phyloP scores from a whole-genome alignment of 1,140 invertebrate species.

The Dendrolimus kikuchii region DNA sequence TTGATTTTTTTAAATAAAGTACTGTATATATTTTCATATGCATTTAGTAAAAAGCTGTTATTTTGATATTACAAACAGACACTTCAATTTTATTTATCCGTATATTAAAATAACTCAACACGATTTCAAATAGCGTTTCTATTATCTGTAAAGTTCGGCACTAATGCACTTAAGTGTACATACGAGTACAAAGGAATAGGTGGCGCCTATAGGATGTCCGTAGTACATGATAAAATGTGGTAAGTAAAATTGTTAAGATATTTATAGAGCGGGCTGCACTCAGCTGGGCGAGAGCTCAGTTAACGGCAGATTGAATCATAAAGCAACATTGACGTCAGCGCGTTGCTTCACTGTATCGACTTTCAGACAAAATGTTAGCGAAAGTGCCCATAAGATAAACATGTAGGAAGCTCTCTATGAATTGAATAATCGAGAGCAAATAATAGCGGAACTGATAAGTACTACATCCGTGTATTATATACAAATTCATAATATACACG shows the following conservation, averaged over 20 bases:
- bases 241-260: constrained; percentile 50
- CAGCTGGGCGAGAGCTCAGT: constrained; percentile 55
- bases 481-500: no score
- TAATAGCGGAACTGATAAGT: constrained; percentile 1
- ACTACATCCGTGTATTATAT: neutral
- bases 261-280: constrained; percentile 62
- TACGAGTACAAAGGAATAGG: neutral
- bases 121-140: no score
- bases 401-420: constrained; percentile 5
- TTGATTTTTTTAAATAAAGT: no score
- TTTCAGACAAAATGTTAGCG: constrained; percentile 27
- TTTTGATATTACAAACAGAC: no score
- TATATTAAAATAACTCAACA: no score
- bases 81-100: no score
- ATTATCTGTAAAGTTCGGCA: no score
- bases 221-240: constrained; percentile 26
- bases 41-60: no score
- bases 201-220: constrained; percentile 11
- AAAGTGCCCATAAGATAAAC: constrained; percentile 31
- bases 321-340: constrained; percentile 59
- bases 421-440: constrained; percentile 2
- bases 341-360: constrained; percentile 31
- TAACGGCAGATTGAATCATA: constrained; percentile 59
- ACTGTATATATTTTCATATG: no score
- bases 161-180: no score